phyloP scores from a whole-genome alignment of 2,888 invertebrate species.

The Neuroscelio doddi region DNA sequence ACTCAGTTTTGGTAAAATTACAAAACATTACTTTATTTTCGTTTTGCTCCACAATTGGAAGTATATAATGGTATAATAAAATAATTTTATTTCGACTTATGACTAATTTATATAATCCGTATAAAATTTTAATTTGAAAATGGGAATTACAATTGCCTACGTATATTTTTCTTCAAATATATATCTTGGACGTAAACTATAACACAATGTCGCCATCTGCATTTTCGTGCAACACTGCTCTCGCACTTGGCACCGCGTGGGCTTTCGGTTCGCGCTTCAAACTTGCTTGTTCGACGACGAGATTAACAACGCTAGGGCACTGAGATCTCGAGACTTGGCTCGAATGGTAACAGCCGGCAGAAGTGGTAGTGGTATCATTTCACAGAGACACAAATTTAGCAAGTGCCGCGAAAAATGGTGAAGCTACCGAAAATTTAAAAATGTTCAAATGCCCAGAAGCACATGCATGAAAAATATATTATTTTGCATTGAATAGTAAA shows the following conservation, averaged over 20 bases:
- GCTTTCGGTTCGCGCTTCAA: conserved; percentile 23
- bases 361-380: conserved; percentile 20
- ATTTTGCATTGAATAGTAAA: too few relatives aligned
- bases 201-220: conserved; percentile 24
- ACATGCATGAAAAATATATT: too few relatives aligned
- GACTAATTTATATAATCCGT: too few relatives aligned
- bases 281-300: conserved; percentile 26
- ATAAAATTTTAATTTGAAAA: too few relatives aligned
- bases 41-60: too few relatives aligned
- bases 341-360: conserved; percentile 25
- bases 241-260: conserved; percentile 25
- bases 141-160: too few relatives aligned
- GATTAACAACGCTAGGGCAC: conserved; percentile 31
- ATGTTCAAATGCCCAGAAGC: too few relatives aligned
- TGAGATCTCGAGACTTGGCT: conserved; percentile 28
- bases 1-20: too few relatives aligned
- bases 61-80: too few relatives aligned
- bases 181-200: conserved; percentile 11
- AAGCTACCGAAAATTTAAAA: too few relatives aligned
- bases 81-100: too few relatives aligned
- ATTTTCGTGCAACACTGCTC: conserved; percentile 19
- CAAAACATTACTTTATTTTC: too few relatives aligned
- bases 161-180: conserved; percentile 1
- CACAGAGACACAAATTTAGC: conserved; percentile 10
- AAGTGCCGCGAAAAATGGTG: conserved; percentile 8